phyloP scores from a whole-genome alignment of 2,888 invertebrate species.

The Lumbricus terrestris region DNA sequence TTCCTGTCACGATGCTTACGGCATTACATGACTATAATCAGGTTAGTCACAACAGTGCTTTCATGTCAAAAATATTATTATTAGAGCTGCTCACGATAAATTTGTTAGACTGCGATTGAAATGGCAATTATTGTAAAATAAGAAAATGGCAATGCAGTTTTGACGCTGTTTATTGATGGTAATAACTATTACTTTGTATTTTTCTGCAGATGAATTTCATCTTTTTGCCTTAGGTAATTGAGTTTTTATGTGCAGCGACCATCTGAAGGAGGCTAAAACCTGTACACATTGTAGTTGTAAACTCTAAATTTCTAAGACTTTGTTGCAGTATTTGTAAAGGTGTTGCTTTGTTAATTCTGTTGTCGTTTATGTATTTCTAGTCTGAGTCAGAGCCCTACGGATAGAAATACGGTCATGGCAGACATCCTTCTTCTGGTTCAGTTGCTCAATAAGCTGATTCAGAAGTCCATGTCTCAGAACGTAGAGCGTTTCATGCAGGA shows the following conservation, averaged over 20 bases:
- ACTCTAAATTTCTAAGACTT: too few relatives aligned
- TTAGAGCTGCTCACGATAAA: neutral
- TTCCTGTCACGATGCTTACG: neutral
- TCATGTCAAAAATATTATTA: neutral
- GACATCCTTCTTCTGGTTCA: neutral
- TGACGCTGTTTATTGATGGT: too few relatives aligned
- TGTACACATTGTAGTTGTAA: neutral
- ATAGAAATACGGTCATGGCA: constrained; percentile 6
- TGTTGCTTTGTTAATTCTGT: neutral
- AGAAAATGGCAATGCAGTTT: too few relatives aligned
- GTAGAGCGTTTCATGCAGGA: neutral
- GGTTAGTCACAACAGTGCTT: neutral
- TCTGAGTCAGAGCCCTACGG: neutral
- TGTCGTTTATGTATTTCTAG: neutral
- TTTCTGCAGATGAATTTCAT: too few relatives aligned
- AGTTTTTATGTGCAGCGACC: too few relatives aligned
- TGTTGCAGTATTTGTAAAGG: neutral
- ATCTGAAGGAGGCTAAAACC: too few relatives aligned
- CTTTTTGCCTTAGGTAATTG: too few relatives aligned
- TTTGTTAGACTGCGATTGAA: too few relatives aligned
- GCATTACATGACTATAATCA: neutral
- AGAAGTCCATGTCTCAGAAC: neutral
- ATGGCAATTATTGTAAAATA: too few relatives aligned
- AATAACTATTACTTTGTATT: too few relatives aligned
- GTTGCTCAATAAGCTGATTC: constrained; percentile 10